Conservation (phyloP, 2,797 vertebrate genomes). For the Onychomys leucogaster region DNA sequence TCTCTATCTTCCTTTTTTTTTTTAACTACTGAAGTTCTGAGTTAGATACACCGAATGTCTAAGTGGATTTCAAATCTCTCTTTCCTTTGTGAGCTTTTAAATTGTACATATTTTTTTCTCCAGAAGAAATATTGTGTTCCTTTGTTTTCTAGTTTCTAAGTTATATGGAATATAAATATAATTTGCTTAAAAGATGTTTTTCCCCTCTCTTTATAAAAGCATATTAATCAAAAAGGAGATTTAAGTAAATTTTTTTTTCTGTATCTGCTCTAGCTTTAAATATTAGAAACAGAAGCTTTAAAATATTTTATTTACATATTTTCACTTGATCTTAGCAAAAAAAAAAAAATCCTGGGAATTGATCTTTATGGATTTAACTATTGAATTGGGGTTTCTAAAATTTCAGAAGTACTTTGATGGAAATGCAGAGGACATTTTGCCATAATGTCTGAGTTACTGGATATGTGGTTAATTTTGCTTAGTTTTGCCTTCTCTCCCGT, state of each 20-base stretch:
- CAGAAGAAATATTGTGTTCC: background rate
- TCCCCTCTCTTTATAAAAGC: background rate
- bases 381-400: constrained; percentile 49
- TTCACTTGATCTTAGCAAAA: background rate
- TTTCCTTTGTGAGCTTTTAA: constrained; percentile 5
- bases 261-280: constrained; percentile 28
- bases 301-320: background rate
- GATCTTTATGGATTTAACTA: background rate
- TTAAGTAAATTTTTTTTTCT: constrained; percentile 39
- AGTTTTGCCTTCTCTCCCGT: background rate
- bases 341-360: background rate
- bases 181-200: constrained; percentile 25
- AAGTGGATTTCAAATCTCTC: background rate
- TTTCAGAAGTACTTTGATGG: constrained; percentile 2
- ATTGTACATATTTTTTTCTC: background rate
- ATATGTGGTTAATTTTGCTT: constrained; percentile 41
- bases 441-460: background rate
- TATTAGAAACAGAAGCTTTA: background rate
- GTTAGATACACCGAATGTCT: constrained; percentile 29
- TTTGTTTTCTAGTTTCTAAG: constrained; percentile 25
- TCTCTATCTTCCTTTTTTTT: background rate
- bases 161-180: background rate
- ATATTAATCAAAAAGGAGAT: background rate
- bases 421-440: background rate
- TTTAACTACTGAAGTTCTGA: background rate